Base-by-base conservation (phyloP, 2,888 invertebrate genomes). In the Zygaena filipendulae region DNA sequence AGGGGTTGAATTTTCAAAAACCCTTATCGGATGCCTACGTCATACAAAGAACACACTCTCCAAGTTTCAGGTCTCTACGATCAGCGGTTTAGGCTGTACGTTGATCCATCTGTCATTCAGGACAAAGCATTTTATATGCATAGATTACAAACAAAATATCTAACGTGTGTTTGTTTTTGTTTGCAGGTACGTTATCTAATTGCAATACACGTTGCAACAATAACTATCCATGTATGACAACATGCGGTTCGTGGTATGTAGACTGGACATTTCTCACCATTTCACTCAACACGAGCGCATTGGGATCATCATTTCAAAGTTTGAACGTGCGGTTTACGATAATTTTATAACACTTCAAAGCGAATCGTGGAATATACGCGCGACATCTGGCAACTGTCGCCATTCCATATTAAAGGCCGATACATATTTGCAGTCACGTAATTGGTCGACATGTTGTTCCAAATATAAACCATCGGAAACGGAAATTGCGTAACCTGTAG, bases 291-390 rank as follows among this genome's bases (percentile, higher is more conserved):
- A 48, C 50, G 51, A 56, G 52, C 47, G 46, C 38, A 42, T 38
- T 37, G 43, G 45, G 46, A 48, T 47, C 52, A 47, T 54, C 51
- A 49, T 48, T 49, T 47, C n/a, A n/a, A n/a, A n/a, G n/a, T n/a
- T n/a, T n/a, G n/a, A n/a, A n/a, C n/a, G n/a, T n/a, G n/a, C n/a
- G n/a, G n/a, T 59, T 59, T 60, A 61, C 59, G 62, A 62, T 58
- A 58, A 66, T 64, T 69, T 63, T 60, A 55, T 52, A 54, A 59
- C 60, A 67, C 72, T 64, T 75, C 75, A 75, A 75, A 75, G 71
- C 52, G 40, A 59, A 56, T 56, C 64, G 62, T 66, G 66, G 69
- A 69, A 69, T 63, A 59, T 61, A 53, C 56, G 52, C 51, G 49
- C 42, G 30, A 32, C 43, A 68, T 60, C 68, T 70, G 74, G 64